Base-by-base conservation (phyloP, 2,113 vertebrate genomes). In the Sakesphorus luctuosus region DNA sequence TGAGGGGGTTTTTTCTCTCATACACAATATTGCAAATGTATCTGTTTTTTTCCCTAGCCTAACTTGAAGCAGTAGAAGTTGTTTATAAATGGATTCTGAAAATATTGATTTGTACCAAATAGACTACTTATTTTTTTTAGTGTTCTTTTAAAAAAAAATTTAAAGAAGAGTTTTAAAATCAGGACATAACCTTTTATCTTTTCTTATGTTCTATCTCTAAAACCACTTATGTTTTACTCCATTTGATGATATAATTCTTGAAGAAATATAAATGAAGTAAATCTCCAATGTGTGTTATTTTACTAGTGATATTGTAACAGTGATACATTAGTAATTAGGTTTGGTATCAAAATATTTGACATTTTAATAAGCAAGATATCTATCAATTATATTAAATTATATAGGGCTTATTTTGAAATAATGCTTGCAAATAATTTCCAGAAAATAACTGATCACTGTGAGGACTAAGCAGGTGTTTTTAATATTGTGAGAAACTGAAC, bases 1-100 rank as follows among this genome's bases (percentile, higher is more conserved):
- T 33, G 26, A 20, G 5, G 3, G 0, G 0, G 16, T 44, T 58
- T 13, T 21, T 3, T 13, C 36, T 52, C 13, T 53, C 16, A 40
- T 46, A 28, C 5, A n/a, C 8, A 44, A 1, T 5, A 47, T 35
- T 44, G 3, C 6, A 49, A 20, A 40, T 7, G 50, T 76, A 6
- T 40, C 4, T 40, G 2, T 23, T 5, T 73, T 26, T 79, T 49
- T 63, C 5, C 18, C 18, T 12, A 47, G 7, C 1, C 6, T 49
- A 40, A 69, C 11, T 4, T 36, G 35, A 71, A 13, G 2, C 11
- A 62, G 47, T 62, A 56, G 56, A 67, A 53, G 3, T 49, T 29
- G 10, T 7, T 33, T 77, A 6, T 23, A 68, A 53, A 26, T 59
- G 18, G 15, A 0, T 36, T 58, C 18, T 76, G 16, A 52, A 72